A percentile compares a stretch with the other conserved stretches of the same genome.
These are phyloP conservation scores for Lepidostoma basale DNA, from an alignment of 1,140 invertebrate genomes.

Conservation along the genomic window DNA sequence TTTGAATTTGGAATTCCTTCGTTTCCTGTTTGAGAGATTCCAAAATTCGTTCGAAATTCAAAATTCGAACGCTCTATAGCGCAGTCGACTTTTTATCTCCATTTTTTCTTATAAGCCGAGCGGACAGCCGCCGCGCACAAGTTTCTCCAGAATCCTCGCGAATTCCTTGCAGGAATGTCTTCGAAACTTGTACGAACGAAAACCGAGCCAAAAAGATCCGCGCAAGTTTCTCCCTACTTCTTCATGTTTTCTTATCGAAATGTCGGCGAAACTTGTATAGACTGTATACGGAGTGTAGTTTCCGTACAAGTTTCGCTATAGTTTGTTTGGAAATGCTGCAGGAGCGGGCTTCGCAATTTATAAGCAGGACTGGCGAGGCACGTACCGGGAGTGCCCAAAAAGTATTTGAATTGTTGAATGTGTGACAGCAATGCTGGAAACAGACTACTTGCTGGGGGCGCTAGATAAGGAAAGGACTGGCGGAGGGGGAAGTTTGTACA, in stretches of 20 bases:
- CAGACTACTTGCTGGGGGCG: slow-evolving; percentile 35
- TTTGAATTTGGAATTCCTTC: slow-evolving; percentile 24
- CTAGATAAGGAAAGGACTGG: slow-evolving; percentile 43
- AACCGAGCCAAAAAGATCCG: not conserved
- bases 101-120: slow-evolving; percentile 43
- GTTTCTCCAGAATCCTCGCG: slow-evolving; percentile 11
- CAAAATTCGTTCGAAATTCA: slow-evolving; percentile 45
- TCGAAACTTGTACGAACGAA: slow-evolving; percentile 29
- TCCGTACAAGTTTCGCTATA: slow-evolving; percentile 2
- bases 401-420: slow-evolving; percentile 45
- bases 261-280: slow-evolving; percentile 35
- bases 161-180: not conserved
- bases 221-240: not conserved
- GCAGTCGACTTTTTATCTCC: slow-evolving; percentile 39
- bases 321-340: not conserved
- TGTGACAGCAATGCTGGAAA: slow-evolving; percentile 42
- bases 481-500: slow-evolving; percentile 23
- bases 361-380: not conserved
- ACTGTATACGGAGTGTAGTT: slow-evolving; percentile 23
- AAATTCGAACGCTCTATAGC: slow-evolving; percentile 42
- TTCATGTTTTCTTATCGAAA: not conserved
- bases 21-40: slow-evolving; percentile 37
- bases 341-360: not conserved
- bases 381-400: slow-evolving; percentile 34
- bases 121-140: slow-evolving; percentile 29